Percentiles rank a stretch among this genome's conserved stretches.
Evolutionary conservation across 2,797 vertebrate species (phyloP).

Genomic region (Rhinella marina): DNA sequence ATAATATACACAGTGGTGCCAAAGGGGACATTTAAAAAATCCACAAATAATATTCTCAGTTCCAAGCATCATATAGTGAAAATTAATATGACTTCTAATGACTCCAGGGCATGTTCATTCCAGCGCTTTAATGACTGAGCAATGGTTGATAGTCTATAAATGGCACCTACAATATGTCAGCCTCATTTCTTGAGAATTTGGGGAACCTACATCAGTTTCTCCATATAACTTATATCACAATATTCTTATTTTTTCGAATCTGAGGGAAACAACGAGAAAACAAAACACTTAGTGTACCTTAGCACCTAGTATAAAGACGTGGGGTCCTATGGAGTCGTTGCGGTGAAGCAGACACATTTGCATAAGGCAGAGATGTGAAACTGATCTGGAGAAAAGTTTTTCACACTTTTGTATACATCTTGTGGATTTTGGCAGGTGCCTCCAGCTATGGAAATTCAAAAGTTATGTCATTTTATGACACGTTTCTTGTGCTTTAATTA

Average conservation of each 20-base stretch:
- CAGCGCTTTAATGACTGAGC: background rate
- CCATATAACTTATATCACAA: background rate
- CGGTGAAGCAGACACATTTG: constrained; percentile 12
- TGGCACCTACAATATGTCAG: constrained; percentile 17
- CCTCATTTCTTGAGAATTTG: background rate
- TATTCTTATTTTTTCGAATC: background rate
- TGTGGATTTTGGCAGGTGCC: constrained; percentile 53
- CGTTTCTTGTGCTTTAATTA: constrained; percentile 35
- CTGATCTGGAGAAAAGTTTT: constrained; percentile 23
- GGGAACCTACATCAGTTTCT: constrained; percentile 14
- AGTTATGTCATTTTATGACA: constrained; percentile 37
- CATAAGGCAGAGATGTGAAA: constrained; percentile 45
- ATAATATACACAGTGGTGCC: constrained; percentile 11
- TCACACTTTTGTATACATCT: constrained; percentile 36
- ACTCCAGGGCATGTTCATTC: background rate
- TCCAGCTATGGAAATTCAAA: constrained; percentile 32
- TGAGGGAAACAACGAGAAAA: background rate
- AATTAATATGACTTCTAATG: constrained; percentile 22
- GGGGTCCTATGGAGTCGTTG: background rate
- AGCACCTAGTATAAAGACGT: background rate
- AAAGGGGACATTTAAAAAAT: constrained; percentile 45
- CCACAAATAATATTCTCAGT: constrained; percentile 34
- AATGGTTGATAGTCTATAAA: constrained; percentile 19
- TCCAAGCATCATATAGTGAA: constrained; percentile 40
- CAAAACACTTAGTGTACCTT: no score